phyloP scores from a whole-genome alignment of 2,888 invertebrate species.

The Drosophila neotestacea region DNA sequence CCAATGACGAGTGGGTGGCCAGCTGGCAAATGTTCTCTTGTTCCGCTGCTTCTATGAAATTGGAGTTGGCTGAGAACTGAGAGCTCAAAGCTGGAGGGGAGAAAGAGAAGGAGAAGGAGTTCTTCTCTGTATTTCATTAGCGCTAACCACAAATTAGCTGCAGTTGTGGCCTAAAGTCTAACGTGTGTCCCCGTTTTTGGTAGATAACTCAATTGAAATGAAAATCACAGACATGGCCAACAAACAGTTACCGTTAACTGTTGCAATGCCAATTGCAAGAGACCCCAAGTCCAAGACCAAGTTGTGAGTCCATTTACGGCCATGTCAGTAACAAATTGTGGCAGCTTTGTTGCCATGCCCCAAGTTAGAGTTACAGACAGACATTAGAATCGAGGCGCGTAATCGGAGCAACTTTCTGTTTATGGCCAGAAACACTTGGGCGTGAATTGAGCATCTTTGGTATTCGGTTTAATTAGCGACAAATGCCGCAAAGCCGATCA shows the following conservation, averaged over 20 bases:
- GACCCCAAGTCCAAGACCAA: conserved; percentile 30
- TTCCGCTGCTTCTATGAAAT: conserved; percentile 22
- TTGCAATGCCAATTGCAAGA: conserved; percentile 21
- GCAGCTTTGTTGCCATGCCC: conserved; percentile 27
- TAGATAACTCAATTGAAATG: conserved; percentile 80
- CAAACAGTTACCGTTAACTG: conserved; percentile 53
- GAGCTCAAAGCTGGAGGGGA: neutral
- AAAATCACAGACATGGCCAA: conserved; percentile 64
- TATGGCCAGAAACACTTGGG: conserved; percentile 81
- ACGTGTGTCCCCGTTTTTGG: conserved; percentile 53
- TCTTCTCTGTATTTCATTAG: conserved; percentile 67
- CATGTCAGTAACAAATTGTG: conserved; percentile 64
- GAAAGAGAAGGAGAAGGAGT: neutral
- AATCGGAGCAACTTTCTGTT: conserved; percentile 69
- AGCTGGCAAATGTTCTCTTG: conserved; percentile 41
- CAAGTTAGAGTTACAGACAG: conserved; percentile 4
- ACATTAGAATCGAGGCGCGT: conserved; percentile 64
- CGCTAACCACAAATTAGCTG: conserved; percentile 70
- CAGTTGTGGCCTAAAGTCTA: conserved; percentile 20
- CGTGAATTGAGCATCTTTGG: conserved; percentile 79
- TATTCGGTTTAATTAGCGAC: conserved; percentile 74
- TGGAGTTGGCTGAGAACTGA: conserved; percentile 12
- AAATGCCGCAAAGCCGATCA: conserved; percentile 61
- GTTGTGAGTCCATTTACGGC: conserved; percentile 56
- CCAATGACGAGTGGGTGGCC: conserved; percentile 70